Base-by-base conservation (phyloP, 2,888 invertebrate species). In the Dexiosoma caninum region DNA sequence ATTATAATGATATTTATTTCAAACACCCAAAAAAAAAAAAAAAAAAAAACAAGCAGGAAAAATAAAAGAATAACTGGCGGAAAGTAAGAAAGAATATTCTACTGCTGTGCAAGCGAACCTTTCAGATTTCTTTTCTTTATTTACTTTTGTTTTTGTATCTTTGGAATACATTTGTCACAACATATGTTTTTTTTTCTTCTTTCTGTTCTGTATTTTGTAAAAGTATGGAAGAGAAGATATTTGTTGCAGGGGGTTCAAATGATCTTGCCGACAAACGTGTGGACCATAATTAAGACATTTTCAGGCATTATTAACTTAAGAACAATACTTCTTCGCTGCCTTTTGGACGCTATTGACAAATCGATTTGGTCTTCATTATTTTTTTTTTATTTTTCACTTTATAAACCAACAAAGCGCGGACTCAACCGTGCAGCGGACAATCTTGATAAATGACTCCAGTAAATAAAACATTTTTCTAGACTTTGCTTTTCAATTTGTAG, bases 271-370 rank as follows among this genome's bases (percentile, higher is more conserved):
- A 60, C 81, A 81, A 76, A 77, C 69, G 77, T 81, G 72, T 69
- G 72, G 57, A 77, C 81, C 69, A 81, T 81, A 81, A 81, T 81
- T 81, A 77, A 81, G 77, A 77, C 72, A 77, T 81, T 81, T 81
- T 59, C 77, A 57, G 72, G 55, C 55, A 69, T 77, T 74, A 81
- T 81, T 81, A 77, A 72, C 53, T 69, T 64, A 44, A 71, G 51
- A 75, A 77, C 51, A 77, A 80, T 75, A 57, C 32, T 30, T 49
- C 30, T 27, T 42, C 42, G 49, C 2, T 1, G 2, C 53, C 12
- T 21, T 49, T 46, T 49, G 57, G 21, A 51, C 55, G 40, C 69
- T 66, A 60, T 80, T 75, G 70, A 80, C 66, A 80, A 75, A 79
- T 79, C 57, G 74, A 35, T 79, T 69, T n/a, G n/a, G n/a, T n/a